Evolutionary conservation across 1,140 invertebrate species (phyloP).

Genomic region (Tetramorium simillimum): DNA sequence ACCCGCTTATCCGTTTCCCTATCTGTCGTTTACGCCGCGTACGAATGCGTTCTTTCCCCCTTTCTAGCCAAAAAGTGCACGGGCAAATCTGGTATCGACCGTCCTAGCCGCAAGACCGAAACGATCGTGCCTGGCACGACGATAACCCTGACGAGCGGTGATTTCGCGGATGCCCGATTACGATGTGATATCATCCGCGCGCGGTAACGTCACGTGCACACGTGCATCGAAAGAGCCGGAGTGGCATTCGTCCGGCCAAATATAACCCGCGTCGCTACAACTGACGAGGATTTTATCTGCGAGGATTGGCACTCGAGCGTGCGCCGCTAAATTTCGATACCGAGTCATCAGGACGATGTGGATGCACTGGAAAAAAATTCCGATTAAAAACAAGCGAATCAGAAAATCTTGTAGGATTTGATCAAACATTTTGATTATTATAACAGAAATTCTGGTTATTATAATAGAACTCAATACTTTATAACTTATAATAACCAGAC

Average conservation of each 20-base stretch:
- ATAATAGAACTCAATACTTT: too few species aligned
- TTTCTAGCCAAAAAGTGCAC: neutral
- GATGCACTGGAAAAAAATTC: too few species aligned
- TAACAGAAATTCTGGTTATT: too few species aligned
- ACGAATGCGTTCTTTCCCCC: neutral
- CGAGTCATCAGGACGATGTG: neutral
- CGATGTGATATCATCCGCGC: constrained; percentile 20
- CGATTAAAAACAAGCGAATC: neutral
- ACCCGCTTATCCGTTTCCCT: constrained; percentile 51
- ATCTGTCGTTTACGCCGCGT: neutral
- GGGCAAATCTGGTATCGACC: constrained; percentile 13
- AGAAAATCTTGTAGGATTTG: too few species aligned
- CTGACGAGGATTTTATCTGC: constrained; percentile 54
- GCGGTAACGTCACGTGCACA: constrained; percentile 43
- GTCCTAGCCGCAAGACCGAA: neutral
- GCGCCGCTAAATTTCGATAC: neutral
- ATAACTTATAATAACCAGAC: too few species aligned
- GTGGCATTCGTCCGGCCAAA: constrained; percentile 49
- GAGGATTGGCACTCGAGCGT: constrained; percentile 44
- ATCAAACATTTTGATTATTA: too few species aligned
- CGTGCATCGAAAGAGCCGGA: constrained; percentile 40
- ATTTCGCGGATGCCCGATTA: constrained; percentile 50
- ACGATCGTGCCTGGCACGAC: constrained; percentile 13
- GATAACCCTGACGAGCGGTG: constrained; percentile 27
- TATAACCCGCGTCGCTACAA: constrained; percentile 53